Conservation (phyloP, 2,888 invertebrate species). For the Andrena chrysosceles region DNA sequence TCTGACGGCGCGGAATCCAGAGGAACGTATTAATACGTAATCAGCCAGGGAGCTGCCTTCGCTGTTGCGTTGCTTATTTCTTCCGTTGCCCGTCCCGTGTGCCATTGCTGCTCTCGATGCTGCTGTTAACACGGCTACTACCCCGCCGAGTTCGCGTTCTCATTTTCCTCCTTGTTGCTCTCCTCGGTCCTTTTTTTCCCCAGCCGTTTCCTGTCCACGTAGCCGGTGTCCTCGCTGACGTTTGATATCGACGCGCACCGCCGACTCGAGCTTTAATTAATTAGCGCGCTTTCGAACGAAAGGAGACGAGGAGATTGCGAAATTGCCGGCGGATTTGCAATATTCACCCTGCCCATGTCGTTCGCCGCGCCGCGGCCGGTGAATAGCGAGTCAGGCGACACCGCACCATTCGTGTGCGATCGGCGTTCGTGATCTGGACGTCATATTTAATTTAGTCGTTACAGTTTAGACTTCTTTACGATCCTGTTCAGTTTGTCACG, state of each 20-base stretch:
- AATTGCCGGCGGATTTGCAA: neutral
- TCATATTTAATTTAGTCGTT: no score
- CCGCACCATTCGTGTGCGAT: no score
- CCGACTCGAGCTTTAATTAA: slow-evolving; percentile 33
- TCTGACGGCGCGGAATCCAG: slow-evolving; percentile 78
- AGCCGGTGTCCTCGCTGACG: slow-evolving; percentile 17
- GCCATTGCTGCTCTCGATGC: slow-evolving; percentile 62
- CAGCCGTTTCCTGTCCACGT: neutral
- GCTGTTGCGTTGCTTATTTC: slow-evolving; percentile 67
- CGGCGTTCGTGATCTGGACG: no score
- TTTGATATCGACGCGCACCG: slow-evolving; percentile 36
- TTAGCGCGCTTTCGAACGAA: slow-evolving; percentile 13
- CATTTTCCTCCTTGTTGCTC: slow-evolving; percentile 8
- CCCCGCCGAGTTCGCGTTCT: slow-evolving; percentile 43
- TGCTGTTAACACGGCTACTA: slow-evolving; percentile 63
- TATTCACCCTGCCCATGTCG: neutral
- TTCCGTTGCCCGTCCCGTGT: slow-evolving; percentile 67
- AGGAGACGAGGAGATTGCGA: neutral
- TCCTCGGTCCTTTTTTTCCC: neutral
- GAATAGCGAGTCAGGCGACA: no score
- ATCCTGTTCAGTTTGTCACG: no score
- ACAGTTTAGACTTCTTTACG: no score
- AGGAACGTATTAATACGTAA: slow-evolving; percentile 82
- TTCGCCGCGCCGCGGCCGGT: no score
- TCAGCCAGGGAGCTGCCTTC: slow-evolving; percentile 76